Conservation (phyloP, 2,113 vertebrate genomes). For the Poeciliopsis occidentalis region DNA sequence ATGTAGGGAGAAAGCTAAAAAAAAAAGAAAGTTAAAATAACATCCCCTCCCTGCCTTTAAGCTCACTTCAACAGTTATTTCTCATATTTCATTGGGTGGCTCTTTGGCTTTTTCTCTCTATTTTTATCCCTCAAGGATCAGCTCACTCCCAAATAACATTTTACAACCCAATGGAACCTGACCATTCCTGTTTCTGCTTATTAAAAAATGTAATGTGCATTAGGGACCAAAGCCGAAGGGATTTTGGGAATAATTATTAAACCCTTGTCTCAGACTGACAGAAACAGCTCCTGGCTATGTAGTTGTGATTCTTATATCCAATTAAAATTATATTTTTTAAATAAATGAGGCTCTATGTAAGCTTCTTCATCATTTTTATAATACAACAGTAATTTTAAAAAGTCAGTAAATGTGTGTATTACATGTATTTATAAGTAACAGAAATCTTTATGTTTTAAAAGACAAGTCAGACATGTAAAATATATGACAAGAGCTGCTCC, state of each 20-base stretch:
- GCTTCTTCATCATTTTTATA: neutral
- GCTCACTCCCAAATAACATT: neutral
- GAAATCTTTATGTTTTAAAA: too few relatives aligned
- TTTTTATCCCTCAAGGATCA: neutral
- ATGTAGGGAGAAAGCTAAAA: too few relatives aligned
- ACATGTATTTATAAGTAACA: too few relatives aligned
- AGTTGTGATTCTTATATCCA: conserved; percentile 11
- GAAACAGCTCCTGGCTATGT: conserved; percentile 10
- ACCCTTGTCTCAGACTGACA: neutral
- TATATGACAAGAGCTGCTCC: too few relatives aligned
- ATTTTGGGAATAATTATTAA: conserved; percentile 2
- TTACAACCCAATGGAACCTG: conserved; percentile 9
- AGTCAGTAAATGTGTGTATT: neutral
- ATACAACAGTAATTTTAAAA: neutral
- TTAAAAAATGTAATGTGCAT: neutral
- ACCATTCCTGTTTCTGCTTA: conserved; percentile 12
- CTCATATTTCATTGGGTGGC: neutral
- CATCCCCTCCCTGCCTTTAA: neutral
- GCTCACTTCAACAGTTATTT: neutral
- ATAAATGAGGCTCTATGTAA: too few relatives aligned
- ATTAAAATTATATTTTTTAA: neutral
- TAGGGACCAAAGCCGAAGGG: neutral
- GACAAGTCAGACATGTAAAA: too few relatives aligned
- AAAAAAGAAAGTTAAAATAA: too few relatives aligned
- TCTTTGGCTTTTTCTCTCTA: neutral